Percentiles rank a stretch among this genome's conserved stretches.
phyloP scores from a whole-genome alignment of 2,888 invertebrate species.

The Byasa hedistus region DNA sequence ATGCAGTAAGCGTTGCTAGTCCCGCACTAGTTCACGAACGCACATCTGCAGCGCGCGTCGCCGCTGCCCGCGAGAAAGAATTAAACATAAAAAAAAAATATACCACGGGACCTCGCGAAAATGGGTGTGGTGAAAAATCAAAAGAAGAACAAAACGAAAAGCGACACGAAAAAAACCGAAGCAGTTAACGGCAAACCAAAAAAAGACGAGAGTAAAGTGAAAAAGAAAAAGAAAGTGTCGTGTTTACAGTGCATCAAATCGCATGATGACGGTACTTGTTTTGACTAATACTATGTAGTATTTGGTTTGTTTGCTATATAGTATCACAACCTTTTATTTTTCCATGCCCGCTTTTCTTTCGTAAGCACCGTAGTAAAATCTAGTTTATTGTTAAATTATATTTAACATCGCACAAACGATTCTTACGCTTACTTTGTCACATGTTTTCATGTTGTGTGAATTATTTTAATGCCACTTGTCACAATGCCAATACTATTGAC shows the following conservation, averaged over 20 bases:
- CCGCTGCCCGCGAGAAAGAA: slow-evolving; percentile 45
- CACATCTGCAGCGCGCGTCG: slow-evolving; percentile 60
- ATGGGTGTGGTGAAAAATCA: slow-evolving; percentile 74
- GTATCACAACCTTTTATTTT: slow-evolving; percentile 31
- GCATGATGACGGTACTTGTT: slow-evolving; percentile 65
- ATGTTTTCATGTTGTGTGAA: slow-evolving; percentile 7
- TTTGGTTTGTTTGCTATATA: slow-evolving; percentile 5
- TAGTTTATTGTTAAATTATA: slow-evolving; percentile 20
- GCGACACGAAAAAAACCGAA: slow-evolving; percentile 41
- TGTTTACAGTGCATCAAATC: slow-evolving; percentile 78
- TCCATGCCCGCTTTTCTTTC: slow-evolving; percentile 36
- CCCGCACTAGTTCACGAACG: slow-evolving; percentile 74
- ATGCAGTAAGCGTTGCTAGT: slow-evolving; percentile 76
- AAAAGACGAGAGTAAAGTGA: slow-evolving; percentile 67
- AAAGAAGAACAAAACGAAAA: slow-evolving; percentile 58
- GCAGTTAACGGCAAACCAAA: slow-evolving; percentile 61
- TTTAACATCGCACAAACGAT: slow-evolving; percentile 13
- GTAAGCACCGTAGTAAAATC: slow-evolving; percentile 31
- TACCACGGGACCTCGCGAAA: slow-evolving; percentile 40
- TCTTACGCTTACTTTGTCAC: neutral
- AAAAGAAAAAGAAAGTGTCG: slow-evolving; percentile 75
- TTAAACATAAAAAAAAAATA: slow-evolving; percentile 35
- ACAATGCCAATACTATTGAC: slow-evolving; percentile 27
- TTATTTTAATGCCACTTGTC: slow-evolving; percentile 9
- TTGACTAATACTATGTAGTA: slow-evolving; percentile 32